These are phyloP conservation scores for Eublepharis macularius DNA, from an alignment of 2,113 vertebrate species.

Conservation along the genomic window DNA sequence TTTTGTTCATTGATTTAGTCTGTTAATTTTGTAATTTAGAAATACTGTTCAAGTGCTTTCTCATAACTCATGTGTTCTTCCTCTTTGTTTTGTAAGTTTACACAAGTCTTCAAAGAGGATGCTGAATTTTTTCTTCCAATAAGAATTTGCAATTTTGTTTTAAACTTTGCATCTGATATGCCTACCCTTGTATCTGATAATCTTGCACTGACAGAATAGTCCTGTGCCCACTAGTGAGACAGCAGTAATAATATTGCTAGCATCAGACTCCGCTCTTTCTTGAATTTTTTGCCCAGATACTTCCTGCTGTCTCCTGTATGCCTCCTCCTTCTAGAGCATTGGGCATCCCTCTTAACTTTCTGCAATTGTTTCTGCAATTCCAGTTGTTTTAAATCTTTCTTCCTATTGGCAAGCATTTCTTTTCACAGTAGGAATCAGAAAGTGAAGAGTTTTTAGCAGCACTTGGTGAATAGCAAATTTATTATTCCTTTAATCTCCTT, in stretches of 20 bases:
- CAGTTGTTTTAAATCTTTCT: slow-evolving; percentile 34
- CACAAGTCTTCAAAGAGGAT: neutral
- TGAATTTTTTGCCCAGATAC: neutral
- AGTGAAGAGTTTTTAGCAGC: neutral
- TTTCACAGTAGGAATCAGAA: neutral
- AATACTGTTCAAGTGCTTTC: neutral
- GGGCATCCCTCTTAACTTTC: neutral
- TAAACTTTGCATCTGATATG: neutral
- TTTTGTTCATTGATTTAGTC: neutral
- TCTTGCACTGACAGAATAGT: neutral
- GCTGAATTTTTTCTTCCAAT: neutral
- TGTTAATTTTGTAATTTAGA: neutral
- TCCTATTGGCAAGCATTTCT: neutral
- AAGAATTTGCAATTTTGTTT: neutral
- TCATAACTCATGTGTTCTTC: neutral
- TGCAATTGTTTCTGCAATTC: neutral
- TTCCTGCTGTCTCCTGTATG: neutral
- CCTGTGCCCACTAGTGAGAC: neutral
- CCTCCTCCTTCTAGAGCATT: neutral
- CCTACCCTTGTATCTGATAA: neutral
- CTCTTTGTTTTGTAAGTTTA: neutral
- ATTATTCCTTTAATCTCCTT: neutral
- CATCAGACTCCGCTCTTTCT: neutral
- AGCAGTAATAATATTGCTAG: neutral
- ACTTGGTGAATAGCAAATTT: neutral